Percentiles rank a stretch among this genome's conserved stretches.
These are phyloP conservation scores for Dicroscelio sp. DNA, from an alignment of 2,888 invertebrate species.

Conservation along the genomic window DNA sequence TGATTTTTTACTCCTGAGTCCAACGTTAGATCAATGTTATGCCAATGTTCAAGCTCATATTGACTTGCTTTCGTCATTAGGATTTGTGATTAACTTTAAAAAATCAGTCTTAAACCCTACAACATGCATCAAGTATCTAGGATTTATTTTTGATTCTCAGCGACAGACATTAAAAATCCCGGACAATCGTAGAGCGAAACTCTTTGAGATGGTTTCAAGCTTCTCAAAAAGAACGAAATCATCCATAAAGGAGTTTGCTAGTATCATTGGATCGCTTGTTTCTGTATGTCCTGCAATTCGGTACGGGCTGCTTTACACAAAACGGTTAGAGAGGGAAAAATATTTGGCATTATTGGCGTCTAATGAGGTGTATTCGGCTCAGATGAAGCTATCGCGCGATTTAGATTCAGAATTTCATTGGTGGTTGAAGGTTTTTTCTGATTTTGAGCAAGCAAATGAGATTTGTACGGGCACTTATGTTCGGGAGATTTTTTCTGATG, in stretches of 20 bases:
- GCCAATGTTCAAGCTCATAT: slow-evolving; percentile 26
- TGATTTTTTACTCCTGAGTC: slow-evolving; percentile 27
- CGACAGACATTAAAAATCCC: slow-evolving; percentile 43
- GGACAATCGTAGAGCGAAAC: neutral
- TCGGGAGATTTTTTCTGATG: neutral
- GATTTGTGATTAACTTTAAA: slow-evolving; percentile 40
- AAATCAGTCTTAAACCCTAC: slow-evolving; percentile 32
- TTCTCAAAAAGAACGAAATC: slow-evolving; percentile 15
- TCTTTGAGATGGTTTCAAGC: neutral
- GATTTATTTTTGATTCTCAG: slow-evolving; percentile 50
- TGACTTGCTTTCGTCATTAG: neutral
- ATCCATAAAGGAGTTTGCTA: slow-evolving; percentile 23
- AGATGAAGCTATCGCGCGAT: neutral
- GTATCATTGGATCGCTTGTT: slow-evolving; percentile 58
- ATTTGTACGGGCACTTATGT: neutral
- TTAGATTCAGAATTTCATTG: neutral
- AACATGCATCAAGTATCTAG: slow-evolving; percentile 25
- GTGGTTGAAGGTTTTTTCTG: neutral
- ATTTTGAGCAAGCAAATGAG: neutral
- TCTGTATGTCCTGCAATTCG: slow-evolving; percentile 59
- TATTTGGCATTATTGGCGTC: slow-evolving; percentile 16
- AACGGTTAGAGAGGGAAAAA: slow-evolving; percentile 51
- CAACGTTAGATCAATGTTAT: neutral
- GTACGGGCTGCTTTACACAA: slow-evolving; percentile 55
- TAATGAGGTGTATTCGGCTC: neutral